phyloP scores from a whole-genome alignment of 2,797 vertebrate species.

The Austrolebias charrua region DNA sequence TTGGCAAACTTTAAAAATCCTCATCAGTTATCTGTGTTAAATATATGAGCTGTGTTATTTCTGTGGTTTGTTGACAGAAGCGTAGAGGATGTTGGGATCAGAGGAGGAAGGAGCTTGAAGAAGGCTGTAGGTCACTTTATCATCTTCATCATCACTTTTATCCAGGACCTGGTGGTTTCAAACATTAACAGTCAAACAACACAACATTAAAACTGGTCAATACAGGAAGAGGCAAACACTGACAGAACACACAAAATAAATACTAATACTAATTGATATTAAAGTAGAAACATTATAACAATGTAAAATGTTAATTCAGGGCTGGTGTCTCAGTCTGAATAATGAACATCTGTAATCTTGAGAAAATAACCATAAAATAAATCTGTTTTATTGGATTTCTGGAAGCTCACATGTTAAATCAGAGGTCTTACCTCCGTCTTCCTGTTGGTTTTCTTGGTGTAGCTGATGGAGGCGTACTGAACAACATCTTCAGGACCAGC shows the following conservation, averaged over 20 bases:
- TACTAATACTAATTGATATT: no score
- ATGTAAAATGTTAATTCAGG: background rate
- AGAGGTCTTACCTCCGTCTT: conserved; percentile 2
- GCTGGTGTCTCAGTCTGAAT: no score
- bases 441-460: background rate
- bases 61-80: background rate
- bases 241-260: no score
- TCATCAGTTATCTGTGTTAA: no score
- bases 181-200: no score
- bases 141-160: background rate
- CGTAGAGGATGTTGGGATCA: background rate
- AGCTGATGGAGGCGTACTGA: conserved; percentile 33
- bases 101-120: background rate
- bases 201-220: background rate
- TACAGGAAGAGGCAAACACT: background rate
- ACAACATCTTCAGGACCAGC: conserved; percentile 28
- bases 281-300: no score
- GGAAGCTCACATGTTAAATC: accelerated
- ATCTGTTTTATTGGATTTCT: background rate
- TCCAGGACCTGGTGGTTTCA: background rate
- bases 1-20: no score
- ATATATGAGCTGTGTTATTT: no score
- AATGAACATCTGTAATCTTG: no score
- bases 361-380: no score
- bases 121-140: background rate